Evolutionary conservation across 64 coral and sea anemone genomes (phyloP), one percentile per base, ranked within the genome.

Genomic region (Trachythela sp.): DNA sequence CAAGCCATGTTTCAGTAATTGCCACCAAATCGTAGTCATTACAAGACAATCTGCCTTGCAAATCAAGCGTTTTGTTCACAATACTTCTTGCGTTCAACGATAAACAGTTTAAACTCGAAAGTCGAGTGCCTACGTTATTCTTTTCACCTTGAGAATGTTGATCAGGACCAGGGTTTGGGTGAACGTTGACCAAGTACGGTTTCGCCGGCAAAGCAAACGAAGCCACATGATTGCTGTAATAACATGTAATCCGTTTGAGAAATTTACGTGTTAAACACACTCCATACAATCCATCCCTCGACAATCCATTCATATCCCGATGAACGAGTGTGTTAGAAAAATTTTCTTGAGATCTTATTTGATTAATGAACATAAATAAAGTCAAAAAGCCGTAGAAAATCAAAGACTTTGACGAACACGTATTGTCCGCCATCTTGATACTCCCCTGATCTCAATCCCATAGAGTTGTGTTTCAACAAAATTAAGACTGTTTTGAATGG

Each of bases 381-480:
- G 15, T 49, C 48, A 49, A 15, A 49, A 49, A 49, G 7, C 48
- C 48, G 15, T 49, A 49, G 48, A 15, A 49, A 49, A 49, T 49
- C 48, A 49, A 15, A 49, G 48, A 49, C 48, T 49, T 49, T 49
- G 48, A 9, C 48, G 15, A 49, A 49, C 48, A 49, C 48, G 15
- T 49, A 49, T 49, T 15, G 48, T 7, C 48, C 8, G 48, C 48
- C 48, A 49, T 49, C 77, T 22, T 26, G 29, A 0, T 90, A 90
- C 84, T 90, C 77, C 9, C 88, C 88, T 38, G 90, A 91, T 36
- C 68, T 91, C 31, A 91, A 91, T 48, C 84, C 90, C 0, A 39
- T 91, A 39, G 76, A 90, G 89, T n/a, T 89, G 8, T 42, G 72
- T 89, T 89, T 89, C 32, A 89, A 89, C 75, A 84, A 83, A 84